Evolutionary conservation across 2,797 vertebrate species (phyloP).

Genomic region (Crypturellus tataupa): DNA sequence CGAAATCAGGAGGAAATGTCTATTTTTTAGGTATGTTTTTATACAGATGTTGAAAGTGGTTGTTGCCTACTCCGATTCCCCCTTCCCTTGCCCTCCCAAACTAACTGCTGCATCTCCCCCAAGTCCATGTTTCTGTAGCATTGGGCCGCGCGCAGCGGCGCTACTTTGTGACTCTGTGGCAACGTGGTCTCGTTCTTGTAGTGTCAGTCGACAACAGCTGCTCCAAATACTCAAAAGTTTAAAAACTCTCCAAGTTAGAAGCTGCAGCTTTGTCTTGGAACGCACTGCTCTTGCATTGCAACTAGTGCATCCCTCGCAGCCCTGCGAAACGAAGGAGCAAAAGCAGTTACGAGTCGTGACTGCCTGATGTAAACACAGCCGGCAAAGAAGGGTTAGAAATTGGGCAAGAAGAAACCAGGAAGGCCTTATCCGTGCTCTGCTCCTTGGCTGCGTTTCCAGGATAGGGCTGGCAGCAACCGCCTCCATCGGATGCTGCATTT

Average conservation of each 20-base stretch:
- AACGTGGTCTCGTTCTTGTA: not conserved
- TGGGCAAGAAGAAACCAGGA: not conserved
- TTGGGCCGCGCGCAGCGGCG: not conserved
- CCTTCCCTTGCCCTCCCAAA: not conserved
- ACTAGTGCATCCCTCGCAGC: not conserved
- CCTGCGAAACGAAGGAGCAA: not conserved
- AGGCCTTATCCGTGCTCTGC: not conserved
- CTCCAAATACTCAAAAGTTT: not conserved
- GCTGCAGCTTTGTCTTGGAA: not conserved
- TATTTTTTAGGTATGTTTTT: not conserved
- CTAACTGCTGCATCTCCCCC: not conserved
- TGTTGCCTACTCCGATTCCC: not conserved
- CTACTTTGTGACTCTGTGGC: not conserved
- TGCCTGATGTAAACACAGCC: not conserved
- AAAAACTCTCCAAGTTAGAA: not conserved
- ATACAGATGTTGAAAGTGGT: not conserved
- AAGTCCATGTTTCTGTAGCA: rapidly evolving
- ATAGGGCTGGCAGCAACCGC: not conserved
- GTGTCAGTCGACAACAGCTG: not conserved
- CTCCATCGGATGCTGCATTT: not conserved
- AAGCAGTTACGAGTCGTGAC: too few relatives aligned
- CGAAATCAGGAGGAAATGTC: not conserved
- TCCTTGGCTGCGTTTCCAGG: not conserved
- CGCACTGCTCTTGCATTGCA: not conserved
- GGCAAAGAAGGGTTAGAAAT: not conserved